Percentiles rank a stretch among this genome's conserved stretches.
These are phyloP conservation scores for Sminthurides aquaticus DNA, from an alignment of 2,888 invertebrate species.

Conservation along the genomic window DNA sequence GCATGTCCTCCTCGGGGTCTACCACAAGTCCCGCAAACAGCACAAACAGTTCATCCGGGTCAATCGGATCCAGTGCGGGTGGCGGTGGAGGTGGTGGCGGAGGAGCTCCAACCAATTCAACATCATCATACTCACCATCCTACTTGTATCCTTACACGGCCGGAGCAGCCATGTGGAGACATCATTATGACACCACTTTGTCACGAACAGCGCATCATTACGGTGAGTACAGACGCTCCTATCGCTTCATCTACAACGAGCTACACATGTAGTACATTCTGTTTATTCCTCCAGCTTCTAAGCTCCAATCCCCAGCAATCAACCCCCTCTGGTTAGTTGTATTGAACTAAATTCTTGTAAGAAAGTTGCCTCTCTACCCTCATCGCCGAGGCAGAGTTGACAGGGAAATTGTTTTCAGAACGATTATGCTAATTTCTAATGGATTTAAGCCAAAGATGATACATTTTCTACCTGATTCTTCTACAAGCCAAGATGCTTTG, in stretches of 20 bases:
- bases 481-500: no score
- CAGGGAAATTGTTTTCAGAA: background rate
- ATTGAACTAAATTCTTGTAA: background rate
- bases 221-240: conserved; percentile 25
- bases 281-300: background rate
- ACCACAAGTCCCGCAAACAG: conserved; percentile 41
- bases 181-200: conserved; percentile 40
- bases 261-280: conserved; percentile 1
- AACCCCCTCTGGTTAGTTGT: background rate
- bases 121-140: conserved; percentile 40
- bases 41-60: conserved; percentile 37
- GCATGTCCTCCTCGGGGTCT: conserved; percentile 27
- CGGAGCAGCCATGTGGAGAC: conserved; percentile 41
- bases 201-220: conserved; percentile 41
- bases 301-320: background rate
- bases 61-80: conserved; percentile 18
- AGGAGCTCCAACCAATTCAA: conserved; percentile 13
- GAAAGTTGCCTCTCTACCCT: no score
- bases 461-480: no score
- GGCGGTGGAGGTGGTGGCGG: conserved; percentile 23
- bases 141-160: conserved; percentile 40
- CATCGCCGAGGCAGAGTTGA: no score
- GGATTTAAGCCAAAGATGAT: no score
- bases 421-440: conserved; percentile 6
- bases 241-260: conserved; percentile 7